Conservation (phyloP, 1,140 invertebrate species). For the Nasonia giraulti region DNA sequence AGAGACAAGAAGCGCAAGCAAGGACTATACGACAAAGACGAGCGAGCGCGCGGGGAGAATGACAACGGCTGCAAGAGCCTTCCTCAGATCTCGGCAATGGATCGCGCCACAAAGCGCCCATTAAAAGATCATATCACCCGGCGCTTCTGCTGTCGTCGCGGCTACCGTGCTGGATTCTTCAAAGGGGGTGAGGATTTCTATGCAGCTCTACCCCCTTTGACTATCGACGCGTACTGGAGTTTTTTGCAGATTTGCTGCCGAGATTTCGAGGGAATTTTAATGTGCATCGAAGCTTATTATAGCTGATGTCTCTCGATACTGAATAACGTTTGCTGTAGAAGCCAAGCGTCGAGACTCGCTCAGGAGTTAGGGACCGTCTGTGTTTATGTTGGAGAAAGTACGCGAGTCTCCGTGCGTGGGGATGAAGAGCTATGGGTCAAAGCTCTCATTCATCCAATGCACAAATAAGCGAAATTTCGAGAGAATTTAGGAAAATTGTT, state of each 20-base stretch:
- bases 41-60: not conserved
- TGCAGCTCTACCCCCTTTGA: not conserved
- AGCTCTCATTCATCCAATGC: slow-evolving; percentile 13
- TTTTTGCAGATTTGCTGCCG: no score
- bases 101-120: slow-evolving; percentile 73
- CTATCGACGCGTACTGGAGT: not conserved
- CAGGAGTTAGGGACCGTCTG: slow-evolving; percentile 24
- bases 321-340: not conserved
- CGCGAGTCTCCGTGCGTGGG: not conserved
- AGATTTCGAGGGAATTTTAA: not conserved
- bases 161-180: not conserved
- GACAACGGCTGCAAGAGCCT: not conserved
- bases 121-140: slow-evolving; percentile 75
- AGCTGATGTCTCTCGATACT: not conserved
- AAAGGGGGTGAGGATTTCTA: not conserved
- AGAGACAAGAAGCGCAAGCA: not conserved
- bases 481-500: not conserved
- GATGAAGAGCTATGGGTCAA: slow-evolving; percentile 24
- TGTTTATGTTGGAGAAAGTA: slow-evolving; percentile 38
- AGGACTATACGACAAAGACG: slow-evolving; percentile 14
- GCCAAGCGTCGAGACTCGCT: not conserved
- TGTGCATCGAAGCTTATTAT: not conserved
- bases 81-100: slow-evolving; percentile 62
- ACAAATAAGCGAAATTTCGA: slow-evolving; percentile 14
- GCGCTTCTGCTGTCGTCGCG: slow-evolving; percentile 53